Evolutionary conservation across 2,888 invertebrate species (phyloP), one percentile per base, ranked within the genome.

Genomic region (Aphidius colemani): DNA sequence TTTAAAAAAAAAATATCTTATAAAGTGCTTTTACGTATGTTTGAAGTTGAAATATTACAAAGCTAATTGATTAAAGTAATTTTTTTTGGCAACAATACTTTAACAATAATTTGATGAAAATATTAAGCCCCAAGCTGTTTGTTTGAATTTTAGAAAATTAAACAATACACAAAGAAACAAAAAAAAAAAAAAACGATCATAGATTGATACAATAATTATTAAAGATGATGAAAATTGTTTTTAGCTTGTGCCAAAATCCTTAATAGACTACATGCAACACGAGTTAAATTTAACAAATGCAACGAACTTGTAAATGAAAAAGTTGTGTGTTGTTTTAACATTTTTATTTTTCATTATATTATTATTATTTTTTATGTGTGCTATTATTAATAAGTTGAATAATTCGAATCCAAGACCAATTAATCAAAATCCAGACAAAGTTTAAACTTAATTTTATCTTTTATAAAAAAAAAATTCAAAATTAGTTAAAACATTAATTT

Each of bases 231-330:
- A 45, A 57, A 46, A 57, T 57, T 57, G 18, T 57, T 57, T 46
- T 57, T 57, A 57, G 57, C 46, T 57, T 57, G 57, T 57, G 57
- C 57, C 57, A 57, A 57, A 56, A 57, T 57, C 46, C 46, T 57
- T 45, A 40, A 39, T 57, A 57, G 45, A 46, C n/a, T 40, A 57
- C 45, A 18, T 45, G 39, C 46, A 39, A 57, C 57, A 57, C 57
- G 30, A 57, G 46, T 57, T 30, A 53, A 53, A 53, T 55, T 13
- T 39, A 57, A n/a, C 8, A 46, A 57, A 46, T 46, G 57, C 57
- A 57, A 57, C 57, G 57, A 57, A 57, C 45, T 57, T 57, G 57
- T 57, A 57, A 57, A 46, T 57, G 48, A 57, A 45, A 57, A 57
- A 45, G 13, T 45, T 56, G 39, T 13, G 10, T 56, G 46, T 46